Percentiles rank a stretch among this genome's conserved stretches.
These are phyloP conservation scores for Melanophora roralis DNA, from an alignment of 2,888 invertebrate genomes.

Conservation along the genomic window DNA sequence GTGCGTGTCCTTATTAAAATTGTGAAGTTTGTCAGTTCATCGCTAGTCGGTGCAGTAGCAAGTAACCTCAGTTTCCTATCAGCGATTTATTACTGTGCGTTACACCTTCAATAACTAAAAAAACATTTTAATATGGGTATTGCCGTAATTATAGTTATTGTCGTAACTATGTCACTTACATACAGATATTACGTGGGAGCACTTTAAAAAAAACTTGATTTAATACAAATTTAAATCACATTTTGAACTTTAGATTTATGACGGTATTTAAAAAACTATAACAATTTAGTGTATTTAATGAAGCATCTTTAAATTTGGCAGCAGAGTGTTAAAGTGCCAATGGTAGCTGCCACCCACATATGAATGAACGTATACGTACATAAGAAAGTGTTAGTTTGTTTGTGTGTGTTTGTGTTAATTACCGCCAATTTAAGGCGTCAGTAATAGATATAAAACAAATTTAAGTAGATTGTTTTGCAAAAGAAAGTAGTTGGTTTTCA, in stretches of 20 bases:
- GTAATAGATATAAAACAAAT: slow-evolving; percentile 16
- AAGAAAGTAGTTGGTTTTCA: neutral
- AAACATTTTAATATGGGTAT: slow-evolving; percentile 5
- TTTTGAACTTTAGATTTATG: too few relatives aligned
- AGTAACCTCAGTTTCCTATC: slow-evolving; percentile 63
- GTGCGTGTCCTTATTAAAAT: slow-evolving; percentile 61
- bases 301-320: too few relatives aligned
- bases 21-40: slow-evolving; percentile 65
- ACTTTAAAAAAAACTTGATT: neutral
- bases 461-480: neutral
- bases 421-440: slow-evolving; percentile 16
- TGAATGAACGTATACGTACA: neutral
- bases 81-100: slow-evolving; percentile 40
- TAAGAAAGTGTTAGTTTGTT: neutral
- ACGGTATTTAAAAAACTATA: slow-evolving; percentile 44
- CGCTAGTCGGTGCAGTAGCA: slow-evolving; percentile 65
- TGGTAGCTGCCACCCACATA: neutral
- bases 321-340: too few relatives aligned
- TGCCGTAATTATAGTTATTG: slow-evolving; percentile 1
- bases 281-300: slow-evolving; percentile 1
- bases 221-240: neutral
- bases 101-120: neutral
- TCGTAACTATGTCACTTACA: slow-evolving; percentile 30
- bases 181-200: neutral
- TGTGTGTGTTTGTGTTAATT: neutral